Conservation (phyloP, 92 coral and sea anemone species). For the Desmophyllum pertusum region DNA sequence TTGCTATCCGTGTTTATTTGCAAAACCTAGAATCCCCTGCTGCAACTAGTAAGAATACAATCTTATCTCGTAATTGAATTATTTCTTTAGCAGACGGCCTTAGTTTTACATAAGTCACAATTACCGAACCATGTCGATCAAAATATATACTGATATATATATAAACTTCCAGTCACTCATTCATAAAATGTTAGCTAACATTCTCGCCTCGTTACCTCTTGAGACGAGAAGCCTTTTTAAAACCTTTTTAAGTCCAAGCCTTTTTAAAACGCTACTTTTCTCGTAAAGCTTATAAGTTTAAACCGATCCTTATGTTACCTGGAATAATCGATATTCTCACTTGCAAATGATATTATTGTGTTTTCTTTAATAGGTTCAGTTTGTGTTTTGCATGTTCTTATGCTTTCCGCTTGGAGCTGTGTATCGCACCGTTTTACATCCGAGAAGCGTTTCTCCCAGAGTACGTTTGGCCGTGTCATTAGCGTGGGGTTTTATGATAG, state of each 20-base stretch:
- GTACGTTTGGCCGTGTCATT: constrained; percentile 67
- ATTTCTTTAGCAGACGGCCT: not conserved
- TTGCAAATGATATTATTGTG: constrained; percentile 11
- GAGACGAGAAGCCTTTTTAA: no score
- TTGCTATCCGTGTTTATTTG: not conserved
- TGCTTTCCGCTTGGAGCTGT: constrained; percentile 69
- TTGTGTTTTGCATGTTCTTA: constrained; percentile 63
- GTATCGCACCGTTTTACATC: constrained; percentile 68
- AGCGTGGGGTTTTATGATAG: constrained; percentile 66
- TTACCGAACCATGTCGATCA: not conserved
- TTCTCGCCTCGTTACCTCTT: not conserved
- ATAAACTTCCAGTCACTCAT: not conserved
- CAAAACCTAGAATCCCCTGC: not conserved
- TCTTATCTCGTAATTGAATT: no score
- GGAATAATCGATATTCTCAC: not conserved
- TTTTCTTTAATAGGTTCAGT: constrained; percentile 45
- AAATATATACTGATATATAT: no score
- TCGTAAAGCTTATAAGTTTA: not conserved
- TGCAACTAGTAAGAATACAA: not conserved
- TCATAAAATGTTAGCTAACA: not conserved
- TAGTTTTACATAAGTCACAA: not conserved
- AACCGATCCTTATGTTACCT: not conserved
- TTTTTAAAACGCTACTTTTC: not conserved
- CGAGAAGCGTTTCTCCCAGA: constrained; percentile 54
- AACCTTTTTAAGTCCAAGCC: not conserved